Evolutionary conservation across 30 jellyfish, hydroid and myxozoan genomes (phyloP).

Genomic region (Phacellophora camtschatica): DNA sequence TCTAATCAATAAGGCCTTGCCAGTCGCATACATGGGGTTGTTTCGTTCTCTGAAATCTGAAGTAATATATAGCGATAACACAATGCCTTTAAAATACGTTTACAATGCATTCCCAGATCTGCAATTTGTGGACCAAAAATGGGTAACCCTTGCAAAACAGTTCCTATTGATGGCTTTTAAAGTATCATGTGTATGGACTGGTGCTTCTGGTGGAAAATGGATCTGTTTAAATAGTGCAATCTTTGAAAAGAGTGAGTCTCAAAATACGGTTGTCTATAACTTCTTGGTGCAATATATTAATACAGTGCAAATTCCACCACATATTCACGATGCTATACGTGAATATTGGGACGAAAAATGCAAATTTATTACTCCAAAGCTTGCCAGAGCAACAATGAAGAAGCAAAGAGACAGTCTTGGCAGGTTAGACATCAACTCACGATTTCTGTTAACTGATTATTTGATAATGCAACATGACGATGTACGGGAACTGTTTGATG

Average conservation of each 20-base stretch:
- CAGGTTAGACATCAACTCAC: background rate
- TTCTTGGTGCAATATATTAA: background rate
- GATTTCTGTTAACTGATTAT: slow-evolving; percentile 4
- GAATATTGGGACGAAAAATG: background rate
- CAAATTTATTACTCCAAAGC: background rate
- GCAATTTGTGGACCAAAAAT: slow-evolving; percentile 12
- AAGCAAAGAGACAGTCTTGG: background rate
- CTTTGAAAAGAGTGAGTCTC: too few species aligned
- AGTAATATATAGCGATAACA: too few species aligned
- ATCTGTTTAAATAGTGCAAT: background rate
- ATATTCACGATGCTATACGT: background rate
- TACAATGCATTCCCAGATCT: slow-evolving; percentile 35
- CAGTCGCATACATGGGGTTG: slow-evolving; percentile 14
- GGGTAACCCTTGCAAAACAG: slow-evolving; percentile 16
- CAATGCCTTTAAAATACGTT: background rate
- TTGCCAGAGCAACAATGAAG: background rate
- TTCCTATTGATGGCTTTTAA: background rate
- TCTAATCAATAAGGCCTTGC: slow-evolving; percentile 12
- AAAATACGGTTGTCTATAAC: slow-evolving; percentile 2
- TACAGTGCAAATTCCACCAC: slow-evolving; percentile 8
- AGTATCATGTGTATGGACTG: slow-evolving; percentile 21
- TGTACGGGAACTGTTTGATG: background rate
- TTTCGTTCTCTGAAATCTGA: background rate
- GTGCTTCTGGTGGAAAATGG: slow-evolving; percentile 26
- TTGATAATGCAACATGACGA: slow-evolving; percentile 2